Evolutionary conservation across 92 coral and sea anemone genomes (phyloP).

Genomic region (Zoanthus gigantus): DNA sequence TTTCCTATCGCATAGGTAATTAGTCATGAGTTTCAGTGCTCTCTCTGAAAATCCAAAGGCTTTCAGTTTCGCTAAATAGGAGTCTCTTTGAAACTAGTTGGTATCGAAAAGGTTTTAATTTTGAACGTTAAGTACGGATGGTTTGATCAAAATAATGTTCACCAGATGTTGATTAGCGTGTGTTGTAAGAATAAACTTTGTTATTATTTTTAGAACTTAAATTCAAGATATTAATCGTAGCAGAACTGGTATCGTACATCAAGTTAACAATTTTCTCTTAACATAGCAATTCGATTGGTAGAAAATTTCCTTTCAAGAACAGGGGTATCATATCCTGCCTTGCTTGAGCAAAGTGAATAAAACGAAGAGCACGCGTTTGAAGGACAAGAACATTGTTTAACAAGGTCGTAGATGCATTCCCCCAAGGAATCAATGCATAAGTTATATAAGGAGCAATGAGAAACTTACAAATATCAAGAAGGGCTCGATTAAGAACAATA

Average conservation of each 20-base stretch:
- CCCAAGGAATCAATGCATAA: too few species aligned
- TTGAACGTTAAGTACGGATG: conserved; percentile 3
- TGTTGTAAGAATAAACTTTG: conserved; percentile 14
- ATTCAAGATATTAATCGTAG: neutral
- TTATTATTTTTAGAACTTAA: neutral
- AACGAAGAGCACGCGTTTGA: neutral
- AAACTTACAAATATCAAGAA: too few species aligned
- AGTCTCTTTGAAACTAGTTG: too few species aligned
- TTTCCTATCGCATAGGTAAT: too few species aligned
- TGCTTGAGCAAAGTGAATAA: conserved; percentile 16
- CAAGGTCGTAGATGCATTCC: neutral
- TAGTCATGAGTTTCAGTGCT: too few species aligned
- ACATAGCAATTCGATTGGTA: neutral
- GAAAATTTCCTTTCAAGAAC: neutral
- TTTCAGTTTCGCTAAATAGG: too few species aligned
- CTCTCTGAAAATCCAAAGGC: too few species aligned
- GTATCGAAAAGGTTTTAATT: neutral
- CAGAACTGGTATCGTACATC: neutral
- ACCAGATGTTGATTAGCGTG: conserved; percentile 4
- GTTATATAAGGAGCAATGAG: neutral
- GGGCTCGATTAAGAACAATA: neutral
- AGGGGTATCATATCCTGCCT: neutral
- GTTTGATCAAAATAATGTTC: neutral
- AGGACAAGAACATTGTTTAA: neutral
- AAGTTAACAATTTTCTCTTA: neutral